A percentile compares a stretch with the other conserved stretches of the same genome.
Conservation (phyloP, 2,888 invertebrate genomes). For the Priocnemis perturbator region DNA sequence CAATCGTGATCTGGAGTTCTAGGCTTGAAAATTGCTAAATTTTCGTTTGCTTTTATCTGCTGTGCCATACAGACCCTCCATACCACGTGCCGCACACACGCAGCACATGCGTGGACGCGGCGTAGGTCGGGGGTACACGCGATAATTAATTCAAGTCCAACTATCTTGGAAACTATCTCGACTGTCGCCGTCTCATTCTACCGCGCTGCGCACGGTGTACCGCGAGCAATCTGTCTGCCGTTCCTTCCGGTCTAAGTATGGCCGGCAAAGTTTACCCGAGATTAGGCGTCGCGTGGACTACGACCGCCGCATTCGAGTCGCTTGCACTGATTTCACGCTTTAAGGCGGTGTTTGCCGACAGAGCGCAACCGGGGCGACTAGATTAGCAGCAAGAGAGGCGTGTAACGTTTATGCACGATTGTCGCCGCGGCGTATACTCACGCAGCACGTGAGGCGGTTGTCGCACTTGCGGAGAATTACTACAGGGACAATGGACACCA, state of each 20-base stretch:
- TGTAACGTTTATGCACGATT: conserved; percentile 23
- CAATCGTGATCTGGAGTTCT: too few relatives aligned
- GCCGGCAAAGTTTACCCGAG: conserved; percentile 53
- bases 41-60: too few relatives aligned
- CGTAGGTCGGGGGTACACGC: conserved; percentile 26
- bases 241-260: conserved; percentile 60
- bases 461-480: background rate
- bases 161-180: conserved; percentile 59
- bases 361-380: conserved; percentile 21
- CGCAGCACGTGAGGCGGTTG: background rate
- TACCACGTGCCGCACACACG: too few relatives aligned
- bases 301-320: conserved; percentile 40
- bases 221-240: conserved; percentile 59
- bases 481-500: too few relatives aligned
- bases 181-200: conserved; percentile 27
- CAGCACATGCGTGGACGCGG: background rate
- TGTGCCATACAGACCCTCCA: too few relatives aligned
- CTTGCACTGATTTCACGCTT: conserved; percentile 41
- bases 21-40: too few relatives aligned
- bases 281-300: conserved; percentile 47
- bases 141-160: conserved; percentile 62
- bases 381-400: conserved; percentile 37
- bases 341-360: conserved; percentile 30
- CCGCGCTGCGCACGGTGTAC: conserved; percentile 34
- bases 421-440: background rate